Conservation (phyloP, 1,140 invertebrate genomes). For the Pectinophora gossypiella region DNA sequence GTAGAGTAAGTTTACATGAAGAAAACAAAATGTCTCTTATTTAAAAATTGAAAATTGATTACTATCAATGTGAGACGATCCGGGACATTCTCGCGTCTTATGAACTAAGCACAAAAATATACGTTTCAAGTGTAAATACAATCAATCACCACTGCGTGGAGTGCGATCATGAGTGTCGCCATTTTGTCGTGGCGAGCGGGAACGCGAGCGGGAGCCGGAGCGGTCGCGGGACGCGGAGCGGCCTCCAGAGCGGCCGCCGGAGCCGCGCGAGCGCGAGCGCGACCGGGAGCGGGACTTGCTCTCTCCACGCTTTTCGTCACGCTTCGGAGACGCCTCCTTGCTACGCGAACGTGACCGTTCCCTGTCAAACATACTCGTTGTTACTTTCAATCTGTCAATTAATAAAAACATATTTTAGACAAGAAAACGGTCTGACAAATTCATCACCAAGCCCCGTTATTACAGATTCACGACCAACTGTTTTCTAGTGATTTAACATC, state of each 20-base stretch:
- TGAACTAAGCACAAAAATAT: not conserved
- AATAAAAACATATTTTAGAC: no score
- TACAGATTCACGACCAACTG: no score
- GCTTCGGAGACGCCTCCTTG: conserved; percentile 65
- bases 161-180: conserved; percentile 54
- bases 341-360: conserved; percentile 69
- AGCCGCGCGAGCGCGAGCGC: conserved; percentile 36
- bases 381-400: no score
- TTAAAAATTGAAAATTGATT: no score
- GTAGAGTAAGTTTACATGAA: no score
- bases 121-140: not conserved
- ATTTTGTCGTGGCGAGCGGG: conserved; percentile 55
- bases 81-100: no score
- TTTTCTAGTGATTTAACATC: no score
- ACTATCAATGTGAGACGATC: no score
- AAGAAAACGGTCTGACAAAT: no score
- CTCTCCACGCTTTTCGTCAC: conserved; percentile 48
- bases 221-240: conserved; percentile 44
- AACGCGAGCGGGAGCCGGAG: conserved; percentile 22
- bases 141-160: conserved; percentile 57
- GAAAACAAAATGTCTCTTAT: no score
- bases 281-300: conserved; percentile 60
- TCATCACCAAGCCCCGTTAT: no score
- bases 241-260: conserved; percentile 30
- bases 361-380: conserved; percentile 27